These are phyloP conservation scores for Brachionus plicatilis DNA, from an alignment of 1,140 invertebrate genomes.

Conservation along the genomic window DNA sequence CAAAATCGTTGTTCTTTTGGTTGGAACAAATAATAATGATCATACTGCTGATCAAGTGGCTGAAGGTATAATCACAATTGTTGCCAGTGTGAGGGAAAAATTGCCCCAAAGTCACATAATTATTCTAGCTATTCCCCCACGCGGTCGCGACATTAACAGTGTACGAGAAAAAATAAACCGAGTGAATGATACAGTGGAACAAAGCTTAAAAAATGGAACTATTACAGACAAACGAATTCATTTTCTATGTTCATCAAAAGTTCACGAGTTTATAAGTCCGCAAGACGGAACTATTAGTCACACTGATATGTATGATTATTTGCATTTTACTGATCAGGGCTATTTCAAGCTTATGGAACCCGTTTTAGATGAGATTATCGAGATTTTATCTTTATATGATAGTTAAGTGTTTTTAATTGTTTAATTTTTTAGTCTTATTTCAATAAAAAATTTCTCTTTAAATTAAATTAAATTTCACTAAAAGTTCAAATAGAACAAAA, in stretches of 20 bases:
- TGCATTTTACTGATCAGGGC: slow-evolving; percentile 73
- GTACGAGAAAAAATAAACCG: slow-evolving; percentile 68
- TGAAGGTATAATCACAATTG: slow-evolving; percentile 72
- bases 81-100: slow-evolving; percentile 66
- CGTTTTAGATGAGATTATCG: slow-evolving; percentile 48
- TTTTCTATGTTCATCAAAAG: slow-evolving; percentile 68
- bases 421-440: neutral
- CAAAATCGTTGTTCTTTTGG: slow-evolving; percentile 74
- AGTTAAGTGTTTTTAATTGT: neutral
- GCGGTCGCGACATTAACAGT: slow-evolving; percentile 73
- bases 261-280: slow-evolving; percentile 62
- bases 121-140: slow-evolving; percentile 72
- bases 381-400: slow-evolving; percentile 37
- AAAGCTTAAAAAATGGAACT: slow-evolving; percentile 60
- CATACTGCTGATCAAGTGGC: slow-evolving; percentile 70
- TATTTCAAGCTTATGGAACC: slow-evolving; percentile 64
- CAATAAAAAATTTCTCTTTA: too few species aligned
- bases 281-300: slow-evolving; percentile 73
- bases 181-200: slow-evolving; percentile 68
- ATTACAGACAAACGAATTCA: slow-evolving; percentile 59
- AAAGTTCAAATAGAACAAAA: too few species aligned
- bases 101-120: slow-evolving; percentile 72
- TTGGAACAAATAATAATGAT: slow-evolving; percentile 77
- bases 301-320: slow-evolving; percentile 80
- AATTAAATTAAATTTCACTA: too few species aligned